Base-by-base conservation (phyloP, 2,113 vertebrate species). In the Neogobius melanostomus region DNA sequence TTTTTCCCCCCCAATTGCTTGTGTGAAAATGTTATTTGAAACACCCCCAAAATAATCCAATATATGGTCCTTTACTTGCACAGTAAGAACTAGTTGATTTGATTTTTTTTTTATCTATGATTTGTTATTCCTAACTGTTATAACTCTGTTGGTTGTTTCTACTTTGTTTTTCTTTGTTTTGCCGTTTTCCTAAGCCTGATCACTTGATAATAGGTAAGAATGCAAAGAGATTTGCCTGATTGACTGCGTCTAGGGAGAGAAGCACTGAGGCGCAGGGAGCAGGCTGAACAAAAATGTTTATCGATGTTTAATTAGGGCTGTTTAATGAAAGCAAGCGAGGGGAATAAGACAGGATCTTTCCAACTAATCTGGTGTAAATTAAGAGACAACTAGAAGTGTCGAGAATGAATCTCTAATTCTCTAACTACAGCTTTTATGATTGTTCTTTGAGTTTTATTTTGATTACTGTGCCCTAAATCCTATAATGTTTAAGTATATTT, bases 221-320 rank as follows among this genome's bases (percentile, higher is more conserved):
- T 8, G 42, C 7, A 61, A 14, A 51, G 15, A 11, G 59, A 43
- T 11, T 14, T 59, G 11, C 11, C 36, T 59, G 56, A 59, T 59
- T 59, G 42, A 61, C 59, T 61, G 42, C 10, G 59, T 44, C 59
- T 15, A 5, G 36, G 59, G 59, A 61, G 42, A 44, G 14, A 61
- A 61, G 42, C n/a, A 44, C n/a, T 61, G 42, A 44, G 8, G 59
- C 12, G 14, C 11, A 44, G 59, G 14, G 42, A 57, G 11, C 57
- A 61, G 36, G 59, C 59, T 15, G 57, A 60, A 28, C 57, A 60
- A 60, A 51, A 60, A 43, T 60, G 36, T 60, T 60, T 43, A 60
- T 60, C 43, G 36, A 60, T 59, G 28, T 59, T 59, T 59, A 59
- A 59, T 59, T 59, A 59, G 56, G 11, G 57, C 28, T 57, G 8